Evolutionary conservation across 1,140 invertebrate genomes (phyloP), one percentile per base, ranked within the genome.

Genomic region (Cylas formicarius): DNA sequence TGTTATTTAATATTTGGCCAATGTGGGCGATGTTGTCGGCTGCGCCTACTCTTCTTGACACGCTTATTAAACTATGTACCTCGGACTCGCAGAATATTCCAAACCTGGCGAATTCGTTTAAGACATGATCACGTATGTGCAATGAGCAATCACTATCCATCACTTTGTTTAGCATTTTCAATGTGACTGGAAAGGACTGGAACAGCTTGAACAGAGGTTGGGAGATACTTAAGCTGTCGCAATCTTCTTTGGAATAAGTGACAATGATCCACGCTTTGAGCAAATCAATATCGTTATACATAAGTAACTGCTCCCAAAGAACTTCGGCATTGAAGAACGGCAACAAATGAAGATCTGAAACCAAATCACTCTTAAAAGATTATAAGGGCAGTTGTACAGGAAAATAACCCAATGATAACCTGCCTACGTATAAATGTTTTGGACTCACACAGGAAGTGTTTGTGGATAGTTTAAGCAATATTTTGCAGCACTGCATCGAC

Each of bases 11-110:
- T 53, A 77, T 73, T 49, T 68, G 57, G 48, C 72, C 60, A 53
- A 78, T 65, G 26, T 70, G 57, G 49, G 65, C 65, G 34, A 74
- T 62, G 63, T 67, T 77, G 58, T 68, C 70, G 28, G 68, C 69
- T 38, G 69, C 56, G 14, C 65, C 59, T 29, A 77, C 57, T 61
- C 77, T 68, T 2, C 66, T 49, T 46, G 80, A 62, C 17, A 75
- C 69, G 57, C 65, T 55, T 52, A 71, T 67, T 16, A 76, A 47
- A 57, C 75, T 62, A 29, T 62, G 60, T 23, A 61, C 53, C 54
- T 80, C 76, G 23, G 67, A 61, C 22, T 69, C 56, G 48, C 67
- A 59, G 34, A 76, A 69, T 37, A 73, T 67, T n/a, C 74, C 74
- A 55, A 70, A 75, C 32, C 66, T 70, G 18, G 66, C 66, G 3